Conservation (phyloP, 2,888 invertebrate genomes). For the Brenthis daphne region DNA sequence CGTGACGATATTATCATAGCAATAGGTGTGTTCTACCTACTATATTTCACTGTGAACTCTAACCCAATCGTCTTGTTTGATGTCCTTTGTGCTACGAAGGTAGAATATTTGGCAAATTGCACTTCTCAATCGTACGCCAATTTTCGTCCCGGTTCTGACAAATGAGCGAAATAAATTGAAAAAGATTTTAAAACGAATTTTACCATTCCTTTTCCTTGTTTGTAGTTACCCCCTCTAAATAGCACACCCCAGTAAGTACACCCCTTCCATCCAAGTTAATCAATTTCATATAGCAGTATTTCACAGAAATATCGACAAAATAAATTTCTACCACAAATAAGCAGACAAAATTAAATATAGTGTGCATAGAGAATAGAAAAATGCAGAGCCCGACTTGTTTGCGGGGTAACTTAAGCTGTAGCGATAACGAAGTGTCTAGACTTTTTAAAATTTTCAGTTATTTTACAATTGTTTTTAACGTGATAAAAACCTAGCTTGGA, state of each 20-base stretch:
- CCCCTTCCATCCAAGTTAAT: no score
- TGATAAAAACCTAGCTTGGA: neutral
- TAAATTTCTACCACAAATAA: no score
- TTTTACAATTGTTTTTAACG: conserved; percentile 4
- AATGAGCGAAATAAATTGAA: neutral
- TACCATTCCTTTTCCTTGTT: neutral
- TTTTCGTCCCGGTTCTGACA: neutral
- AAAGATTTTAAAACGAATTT: neutral
- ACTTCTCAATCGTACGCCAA: neutral
- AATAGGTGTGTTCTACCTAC: no score
- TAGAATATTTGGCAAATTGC: neutral
- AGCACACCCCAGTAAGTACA: no score
- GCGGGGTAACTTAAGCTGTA: conserved; percentile 1
- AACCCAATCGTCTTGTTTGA: neutral
- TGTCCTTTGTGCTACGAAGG: neutral
- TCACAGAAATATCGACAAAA: no score
- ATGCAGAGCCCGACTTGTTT: neutral
- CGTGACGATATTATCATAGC: no score
- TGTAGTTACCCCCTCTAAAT: no score
- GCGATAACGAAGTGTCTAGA: conserved; percentile 17
- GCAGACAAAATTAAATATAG: no score
- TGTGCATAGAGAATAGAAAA: neutral
- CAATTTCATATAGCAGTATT: no score
- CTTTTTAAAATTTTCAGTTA: conserved; percentile 1
- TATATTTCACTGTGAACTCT: no score